Percentiles rank a stretch among this genome's conserved stretches.
Evolutionary conservation across 2,113 vertebrate species (phyloP).

Genomic region (Kobus ellipsiprymnus): DNA sequence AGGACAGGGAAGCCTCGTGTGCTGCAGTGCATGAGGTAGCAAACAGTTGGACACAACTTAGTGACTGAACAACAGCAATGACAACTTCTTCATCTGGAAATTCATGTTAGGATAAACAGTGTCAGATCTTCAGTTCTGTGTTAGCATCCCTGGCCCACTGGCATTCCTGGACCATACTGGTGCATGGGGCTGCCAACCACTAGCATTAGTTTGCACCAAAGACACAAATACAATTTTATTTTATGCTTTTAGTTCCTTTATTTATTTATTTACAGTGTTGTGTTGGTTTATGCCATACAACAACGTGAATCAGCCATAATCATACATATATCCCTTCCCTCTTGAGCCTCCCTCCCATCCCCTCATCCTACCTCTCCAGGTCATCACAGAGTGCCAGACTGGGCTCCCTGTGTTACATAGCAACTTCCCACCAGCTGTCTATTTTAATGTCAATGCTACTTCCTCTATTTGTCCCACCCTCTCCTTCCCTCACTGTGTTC

Average conservation of each 20-base stretch:
- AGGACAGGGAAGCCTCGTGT: background rate
- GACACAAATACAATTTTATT: background rate
- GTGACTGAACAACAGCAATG: background rate
- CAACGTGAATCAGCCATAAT: background rate
- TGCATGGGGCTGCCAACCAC: background rate
- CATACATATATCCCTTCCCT: background rate
- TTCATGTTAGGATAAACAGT: background rate
- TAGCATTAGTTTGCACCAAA: background rate
- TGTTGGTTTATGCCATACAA: background rate
- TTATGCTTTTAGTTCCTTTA: background rate
- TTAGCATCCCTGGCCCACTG: background rate
- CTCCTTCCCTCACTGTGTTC: background rate
- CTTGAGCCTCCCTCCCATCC: background rate
- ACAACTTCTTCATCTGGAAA: background rate
- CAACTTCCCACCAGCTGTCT: background rate
- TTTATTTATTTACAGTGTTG: background rate
- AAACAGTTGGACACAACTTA: background rate
- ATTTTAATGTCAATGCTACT: background rate
- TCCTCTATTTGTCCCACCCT: background rate
- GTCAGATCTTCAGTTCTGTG: background rate
- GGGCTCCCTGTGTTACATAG: background rate
- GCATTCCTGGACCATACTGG: background rate
- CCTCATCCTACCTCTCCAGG: background rate
- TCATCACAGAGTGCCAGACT: background rate
- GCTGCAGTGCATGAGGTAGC: background rate